Evolutionary conservation across 2,888 invertebrate genomes (phyloP).

Genomic region (Oligia latruncula): DNA sequence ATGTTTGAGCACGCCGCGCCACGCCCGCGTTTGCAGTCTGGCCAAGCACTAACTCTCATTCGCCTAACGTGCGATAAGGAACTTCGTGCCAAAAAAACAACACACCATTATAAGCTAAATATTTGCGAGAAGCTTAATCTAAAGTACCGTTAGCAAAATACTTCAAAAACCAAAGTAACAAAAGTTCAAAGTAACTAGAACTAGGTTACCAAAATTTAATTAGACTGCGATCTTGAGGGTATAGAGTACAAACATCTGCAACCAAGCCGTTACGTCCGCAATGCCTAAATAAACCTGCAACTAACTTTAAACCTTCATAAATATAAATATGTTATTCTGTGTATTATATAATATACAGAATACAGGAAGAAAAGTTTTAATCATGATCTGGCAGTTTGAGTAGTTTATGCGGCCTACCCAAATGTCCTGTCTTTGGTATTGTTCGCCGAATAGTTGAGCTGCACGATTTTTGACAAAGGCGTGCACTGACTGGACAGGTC

Average conservation of each 20-base stretch:
- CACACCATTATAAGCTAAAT: background rate
- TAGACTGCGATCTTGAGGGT: constrained; percentile 32
- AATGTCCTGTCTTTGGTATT: no score
- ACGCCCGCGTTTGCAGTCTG: no score
- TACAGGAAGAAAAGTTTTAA: no score
- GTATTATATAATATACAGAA: no score
- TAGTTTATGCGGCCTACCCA: no score
- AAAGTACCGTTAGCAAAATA: background rate
- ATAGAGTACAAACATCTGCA: constrained; percentile 47
- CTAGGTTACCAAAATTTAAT: constrained; percentile 44
- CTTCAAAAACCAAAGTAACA: constrained; percentile 4
- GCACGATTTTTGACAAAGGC: no score
- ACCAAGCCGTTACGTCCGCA: constrained; percentile 17
- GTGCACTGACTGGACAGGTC: no score
- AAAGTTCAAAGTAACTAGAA: constrained; percentile 24
- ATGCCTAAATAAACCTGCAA: constrained; percentile 18
- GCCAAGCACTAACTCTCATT: background rate
- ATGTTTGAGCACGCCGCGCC: no score
- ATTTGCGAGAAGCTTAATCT: background rate
- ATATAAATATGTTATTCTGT: background rate
- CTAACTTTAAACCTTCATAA: constrained; percentile 6
- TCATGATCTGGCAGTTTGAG: no score
- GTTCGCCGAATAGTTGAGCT: no score
- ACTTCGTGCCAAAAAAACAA: no score
- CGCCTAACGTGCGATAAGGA: no score